Conservation (phyloP, 2,888 invertebrate species). For the Macaria liturata region DNA sequence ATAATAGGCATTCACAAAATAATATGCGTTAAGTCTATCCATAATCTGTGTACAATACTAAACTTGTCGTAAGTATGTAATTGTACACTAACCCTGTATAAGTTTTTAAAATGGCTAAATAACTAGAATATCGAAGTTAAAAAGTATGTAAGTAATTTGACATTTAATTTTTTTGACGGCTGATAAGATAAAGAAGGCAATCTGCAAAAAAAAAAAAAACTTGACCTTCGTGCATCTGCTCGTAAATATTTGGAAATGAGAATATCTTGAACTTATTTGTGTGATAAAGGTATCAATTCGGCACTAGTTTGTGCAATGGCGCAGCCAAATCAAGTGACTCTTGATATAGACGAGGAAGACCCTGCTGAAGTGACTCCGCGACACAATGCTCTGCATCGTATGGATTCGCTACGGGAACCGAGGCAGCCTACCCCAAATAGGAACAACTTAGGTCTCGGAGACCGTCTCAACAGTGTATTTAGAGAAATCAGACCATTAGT, state of each 20-base stretch:
- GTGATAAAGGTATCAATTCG: slow-evolving; percentile 5
- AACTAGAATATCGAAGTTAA: too few relatives aligned
- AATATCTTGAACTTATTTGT: slow-evolving; percentile 17
- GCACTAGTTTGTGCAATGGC: slow-evolving; percentile 53
- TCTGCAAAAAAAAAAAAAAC: slow-evolving; percentile 14
- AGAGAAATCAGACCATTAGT: slow-evolving; percentile 87
- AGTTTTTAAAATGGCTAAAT: too few relatives aligned
- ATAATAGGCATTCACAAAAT: too few relatives aligned
- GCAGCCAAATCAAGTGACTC: slow-evolving; percentile 68
- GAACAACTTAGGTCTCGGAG: slow-evolving; percentile 68
- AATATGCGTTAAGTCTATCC: too few relatives aligned
- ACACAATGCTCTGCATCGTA: slow-evolving; percentile 57
- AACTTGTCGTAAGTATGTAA: too few relatives aligned
- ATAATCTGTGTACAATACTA: too few relatives aligned
- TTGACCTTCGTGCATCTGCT: slow-evolving; percentile 40
- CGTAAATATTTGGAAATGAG: slow-evolving; percentile 48
- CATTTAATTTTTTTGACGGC: too few relatives aligned
- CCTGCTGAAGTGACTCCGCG: slow-evolving; percentile 56
- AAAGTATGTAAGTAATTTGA: too few relatives aligned
- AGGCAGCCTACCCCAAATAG: slow-evolving; percentile 59
- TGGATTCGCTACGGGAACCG: slow-evolving; percentile 55
- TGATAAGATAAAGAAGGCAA: too few relatives aligned
- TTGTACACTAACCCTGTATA: too few relatives aligned
- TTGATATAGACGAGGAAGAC: slow-evolving; percentile 70
- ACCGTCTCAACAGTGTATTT: slow-evolving; percentile 75